phyloP scores from a whole-genome alignment of 2,113 vertebrate genomes.

The Brienomyrus longianalis region DNA sequence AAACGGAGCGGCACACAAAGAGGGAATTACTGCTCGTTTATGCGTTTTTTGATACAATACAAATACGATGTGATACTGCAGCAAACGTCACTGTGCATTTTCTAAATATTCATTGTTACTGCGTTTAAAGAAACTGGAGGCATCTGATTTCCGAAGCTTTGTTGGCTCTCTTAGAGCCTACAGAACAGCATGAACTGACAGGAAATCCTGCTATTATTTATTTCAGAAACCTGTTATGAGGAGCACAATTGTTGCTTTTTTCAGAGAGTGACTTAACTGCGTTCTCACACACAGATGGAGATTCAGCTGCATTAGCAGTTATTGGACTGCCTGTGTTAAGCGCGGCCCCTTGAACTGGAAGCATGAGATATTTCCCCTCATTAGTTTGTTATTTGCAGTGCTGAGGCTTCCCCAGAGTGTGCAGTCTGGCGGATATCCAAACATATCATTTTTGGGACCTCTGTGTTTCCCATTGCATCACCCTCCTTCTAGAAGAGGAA shows the following conservation, averaged over 20 bases:
- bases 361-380: not conserved
- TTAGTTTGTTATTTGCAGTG: not conserved
- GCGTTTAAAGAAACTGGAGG: not conserved
- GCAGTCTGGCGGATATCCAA: not conserved
- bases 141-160: not conserved
- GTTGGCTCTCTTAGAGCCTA: not conserved
- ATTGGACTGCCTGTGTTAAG: not conserved
- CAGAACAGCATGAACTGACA: not conserved
- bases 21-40: not conserved
- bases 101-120: not conserved
- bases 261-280: not conserved
- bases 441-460: not conserved
- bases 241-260: not conserved
- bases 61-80: not conserved
- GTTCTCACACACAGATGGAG: not conserved
- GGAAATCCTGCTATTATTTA: slow-evolving; percentile 17
- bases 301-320: not conserved
- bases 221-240: not conserved
- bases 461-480: not conserved
- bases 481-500: not conserved
- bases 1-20: not conserved
- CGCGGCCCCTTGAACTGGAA: not conserved
- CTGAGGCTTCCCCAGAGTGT: not conserved
- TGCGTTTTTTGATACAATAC: not conserved
- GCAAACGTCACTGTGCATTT: not conserved